Evolutionary conservation across 1,140 invertebrate genomes (phyloP).

Genomic region (Drosophila setifemur): DNA sequence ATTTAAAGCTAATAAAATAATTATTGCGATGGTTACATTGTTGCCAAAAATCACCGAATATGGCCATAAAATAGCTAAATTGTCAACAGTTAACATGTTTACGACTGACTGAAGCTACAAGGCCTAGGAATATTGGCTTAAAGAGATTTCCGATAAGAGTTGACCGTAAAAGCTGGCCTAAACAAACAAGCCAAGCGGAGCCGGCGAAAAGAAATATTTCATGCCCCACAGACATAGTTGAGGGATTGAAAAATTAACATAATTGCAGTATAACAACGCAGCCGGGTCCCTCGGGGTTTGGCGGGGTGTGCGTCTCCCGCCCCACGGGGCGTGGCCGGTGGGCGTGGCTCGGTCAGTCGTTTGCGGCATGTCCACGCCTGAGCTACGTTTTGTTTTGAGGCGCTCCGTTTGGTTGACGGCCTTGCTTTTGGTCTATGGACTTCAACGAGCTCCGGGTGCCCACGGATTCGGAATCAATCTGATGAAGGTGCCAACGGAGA

Average conservation of each 20-base stretch:
- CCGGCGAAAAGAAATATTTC: constrained; percentile 28
- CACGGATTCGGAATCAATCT: constrained; percentile 66
- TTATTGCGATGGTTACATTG: no score
- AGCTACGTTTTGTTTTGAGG: constrained; percentile 10
- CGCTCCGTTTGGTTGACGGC: constrained; percentile 6
- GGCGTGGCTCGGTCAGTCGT: constrained; percentile 59
- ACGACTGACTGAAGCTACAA: neutral
- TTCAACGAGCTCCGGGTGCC: neutral
- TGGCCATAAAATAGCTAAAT: neutral
- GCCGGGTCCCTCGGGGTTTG: constrained; percentile 17
- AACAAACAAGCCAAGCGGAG: constrained; percentile 27
- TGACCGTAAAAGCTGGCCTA: constrained; percentile 21
- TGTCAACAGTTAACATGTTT: neutral
- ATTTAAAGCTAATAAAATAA: no score
- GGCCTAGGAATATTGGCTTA: neutral
- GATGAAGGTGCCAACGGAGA: constrained; percentile 51
- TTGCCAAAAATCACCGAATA: no score
- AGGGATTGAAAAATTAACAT: constrained; percentile 65
- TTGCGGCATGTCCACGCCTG: constrained; percentile 47
- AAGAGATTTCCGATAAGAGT: constrained; percentile 32
- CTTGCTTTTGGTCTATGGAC: constrained; percentile 23
- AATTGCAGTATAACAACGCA: constrained; percentile 67
- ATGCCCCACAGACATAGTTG: constrained; percentile 14
- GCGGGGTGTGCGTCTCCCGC: constrained; percentile 13
- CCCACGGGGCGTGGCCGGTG: constrained; percentile 6